A percentile compares a stretch with the other conserved stretches of the same genome.
Evolutionary conservation across 2,888 invertebrate genomes (phyloP).

Genomic region (Tuberolachnus salignus): DNA sequence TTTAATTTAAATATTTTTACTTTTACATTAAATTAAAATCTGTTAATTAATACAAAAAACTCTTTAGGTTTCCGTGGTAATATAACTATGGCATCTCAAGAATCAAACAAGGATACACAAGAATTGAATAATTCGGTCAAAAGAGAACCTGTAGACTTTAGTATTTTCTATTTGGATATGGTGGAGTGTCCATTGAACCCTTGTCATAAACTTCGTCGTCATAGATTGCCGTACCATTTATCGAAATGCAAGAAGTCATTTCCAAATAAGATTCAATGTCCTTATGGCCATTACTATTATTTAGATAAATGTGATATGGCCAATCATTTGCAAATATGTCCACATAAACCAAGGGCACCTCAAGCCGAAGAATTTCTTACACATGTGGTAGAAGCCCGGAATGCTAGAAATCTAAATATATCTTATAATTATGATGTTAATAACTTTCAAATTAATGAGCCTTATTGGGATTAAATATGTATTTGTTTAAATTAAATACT

Average conservation of each 20-base stretch:
- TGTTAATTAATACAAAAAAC: too few relatives aligned
- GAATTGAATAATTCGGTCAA: not conserved
- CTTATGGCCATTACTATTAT: conserved; percentile 33
- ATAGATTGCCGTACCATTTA: conserved; percentile 36
- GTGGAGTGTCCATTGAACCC: conserved; percentile 41
- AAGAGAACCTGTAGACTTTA: conserved; percentile 20
- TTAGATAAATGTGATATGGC: conserved; percentile 32
- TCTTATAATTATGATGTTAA: conserved; percentile 31
- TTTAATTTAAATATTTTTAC: too few relatives aligned
- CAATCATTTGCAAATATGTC: conserved; percentile 26
- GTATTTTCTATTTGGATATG: conserved; percentile 41
- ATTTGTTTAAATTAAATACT: too few relatives aligned
- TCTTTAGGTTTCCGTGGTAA: too few relatives aligned
- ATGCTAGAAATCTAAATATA: conserved; percentile 6
- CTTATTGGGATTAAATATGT: conserved; percentile 44
- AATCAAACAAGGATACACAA: too few relatives aligned
- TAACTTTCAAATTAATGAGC: conserved; percentile 20
- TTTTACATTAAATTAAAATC: too few relatives aligned
- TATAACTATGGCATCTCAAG: not conserved
- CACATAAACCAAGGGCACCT: not conserved
- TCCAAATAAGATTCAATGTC: conserved; percentile 25
- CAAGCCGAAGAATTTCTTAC: conserved; percentile 15
- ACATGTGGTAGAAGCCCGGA: not conserved
- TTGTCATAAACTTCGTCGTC: conserved; percentile 33
- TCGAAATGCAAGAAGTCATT: conserved; percentile 24